phyloP scores from a whole-genome alignment of 2,888 invertebrate genomes.

The Amblyjoppa proteus region DNA sequence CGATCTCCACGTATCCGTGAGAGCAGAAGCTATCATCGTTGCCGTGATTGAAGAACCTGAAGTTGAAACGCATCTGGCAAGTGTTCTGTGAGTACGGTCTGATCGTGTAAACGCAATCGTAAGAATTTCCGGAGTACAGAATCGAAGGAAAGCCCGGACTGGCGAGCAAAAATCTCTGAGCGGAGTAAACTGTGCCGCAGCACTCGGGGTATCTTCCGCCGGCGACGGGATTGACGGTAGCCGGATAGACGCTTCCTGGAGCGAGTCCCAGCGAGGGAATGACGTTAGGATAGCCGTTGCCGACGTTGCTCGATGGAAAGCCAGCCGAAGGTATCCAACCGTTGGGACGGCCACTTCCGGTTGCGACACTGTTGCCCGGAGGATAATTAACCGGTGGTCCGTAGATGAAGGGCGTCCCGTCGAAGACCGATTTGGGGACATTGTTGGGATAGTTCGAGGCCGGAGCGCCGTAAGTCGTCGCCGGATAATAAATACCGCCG shows the following conservation, averaged over 20 bases:
- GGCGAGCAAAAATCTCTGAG: constrained; percentile 84
- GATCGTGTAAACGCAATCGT: constrained; percentile 86
- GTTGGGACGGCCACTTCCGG: constrained; percentile 11
- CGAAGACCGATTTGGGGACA: constrained; percentile 27
- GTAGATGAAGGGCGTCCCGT: constrained; percentile 1
- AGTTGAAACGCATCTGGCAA: constrained; percentile 86
- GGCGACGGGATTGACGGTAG: neutral
- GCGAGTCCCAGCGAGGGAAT: constrained; percentile 18
- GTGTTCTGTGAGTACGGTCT: constrained; percentile 85
- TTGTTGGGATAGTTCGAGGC: constrained; percentile 47
- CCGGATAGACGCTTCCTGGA: neutral
- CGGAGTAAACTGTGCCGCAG: constrained; percentile 72
- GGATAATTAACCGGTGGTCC: constrained; percentile 47
- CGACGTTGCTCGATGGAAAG: constrained; percentile 12
- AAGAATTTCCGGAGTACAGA: constrained; percentile 61
- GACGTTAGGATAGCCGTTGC: constrained; percentile 28
- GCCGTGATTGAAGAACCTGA: constrained; percentile 87
- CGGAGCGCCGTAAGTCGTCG: constrained; percentile 58
- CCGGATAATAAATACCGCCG: constrained; percentile 50
- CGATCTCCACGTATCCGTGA: constrained; percentile 86
- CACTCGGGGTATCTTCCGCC: constrained; percentile 69
- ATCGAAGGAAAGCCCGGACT: constrained; percentile 87
- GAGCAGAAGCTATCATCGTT: constrained; percentile 82
- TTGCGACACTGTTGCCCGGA: neutral
- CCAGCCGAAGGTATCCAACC: constrained; percentile 32